Evolutionary conservation across 2,113 vertebrate genomes (phyloP), one percentile per base, ranked within the genome.

Genomic region (Antechinus stuartii): DNA sequence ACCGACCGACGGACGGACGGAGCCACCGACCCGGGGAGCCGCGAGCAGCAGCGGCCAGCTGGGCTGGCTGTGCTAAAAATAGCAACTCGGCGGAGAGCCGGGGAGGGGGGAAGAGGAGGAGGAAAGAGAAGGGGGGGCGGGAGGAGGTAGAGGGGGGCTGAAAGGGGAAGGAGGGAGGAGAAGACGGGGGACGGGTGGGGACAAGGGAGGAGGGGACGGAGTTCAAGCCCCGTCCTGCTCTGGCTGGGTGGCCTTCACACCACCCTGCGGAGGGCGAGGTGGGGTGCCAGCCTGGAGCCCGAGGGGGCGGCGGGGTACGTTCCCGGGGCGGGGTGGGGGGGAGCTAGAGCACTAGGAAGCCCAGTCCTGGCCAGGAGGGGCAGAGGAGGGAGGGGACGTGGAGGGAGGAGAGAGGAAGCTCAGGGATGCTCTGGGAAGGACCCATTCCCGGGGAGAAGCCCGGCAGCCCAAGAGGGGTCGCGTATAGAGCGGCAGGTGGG

Each of bases 31-130:
- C 61, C 12, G 35, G 30, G 30, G 30, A 68, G 12, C 30, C 11
- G 61, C 30, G 26, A 57, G 9, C 56, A 0, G 26, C 56, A 2
- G 56, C 56, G 30, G 61, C 61, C 61, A 35, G 61, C 61, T 68
- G 61, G 61, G 56, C 11, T 57, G 97, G 96, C 54, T 95, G 90
- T 46, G 96, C 97, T 97, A 98, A 98, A 97, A 98, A 98, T 98
- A 98, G 96, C 97, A 95, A 89, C 93, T 93, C 95, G 89, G 52
- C 61, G 92, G 96, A 97, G 92, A 92, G 95, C 8, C 26, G 92
- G 94, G 49, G 92, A 27, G 56, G 92, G 92, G 96, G 96, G 84
- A 91, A 84, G 91, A 53, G 95, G 93, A 90, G 93, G 94, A 89
- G 53, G 96, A 68, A 9, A 4, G 55, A 57, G 26, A 11, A 57